Base-by-base conservation (phyloP, 2,797 vertebrate genomes). In the Pangasius mekongensis region DNA sequence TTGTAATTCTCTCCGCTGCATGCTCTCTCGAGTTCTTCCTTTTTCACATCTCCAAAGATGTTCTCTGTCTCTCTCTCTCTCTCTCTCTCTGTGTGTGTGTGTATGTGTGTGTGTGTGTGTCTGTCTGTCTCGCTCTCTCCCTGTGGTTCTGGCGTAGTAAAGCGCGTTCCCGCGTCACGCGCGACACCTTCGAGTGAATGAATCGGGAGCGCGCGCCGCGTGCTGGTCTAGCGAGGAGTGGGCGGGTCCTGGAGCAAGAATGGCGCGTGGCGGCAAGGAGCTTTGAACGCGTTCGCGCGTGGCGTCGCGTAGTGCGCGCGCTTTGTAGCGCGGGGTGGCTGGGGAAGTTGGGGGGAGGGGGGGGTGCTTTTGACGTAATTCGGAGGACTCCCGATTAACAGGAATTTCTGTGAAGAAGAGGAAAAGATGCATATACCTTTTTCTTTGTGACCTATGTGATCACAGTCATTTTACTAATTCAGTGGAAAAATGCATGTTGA, bases 151-250 rank as follows among this genome's bases (percentile, higher is more conserved):
- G 54, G 90, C 89, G 90, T 88, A 90, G 92, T 93, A 92, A 93
- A 91, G 87, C 88, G 83, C 90, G 87, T 43, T 88, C 71, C 52
- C 91, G 88, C 80, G n/a, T 87, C 89, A 76, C 47, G 87, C 92
- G 90, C 92, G 92, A 91, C 90, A 92, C 90, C 92, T 91, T 88
- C 84, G 89, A 86, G 88, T 94, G 93, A 94, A 94, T 94, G 93
- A 94, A 93, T 92, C 89, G 84, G 43, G 87, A 85, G 89, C 64
- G 93, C 92, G 93, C 91, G 3, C 56, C 60, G 73, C 43, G 90
- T 67, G 86, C 71, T 78, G 87, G 83, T 80, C 69, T 88, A 84
- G 39, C 33, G 86, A 87, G 47, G 43, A 69, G 86, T 91, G 92
- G 91, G 92, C 87, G 90, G 89, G 90, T 88, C 87, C 83, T 84